A percentile compares a stretch with the other conserved stretches of the same genome.
Evolutionary conservation across 2,888 invertebrate species (phyloP).

Genomic region (Schizotus pectinicornis): DNA sequence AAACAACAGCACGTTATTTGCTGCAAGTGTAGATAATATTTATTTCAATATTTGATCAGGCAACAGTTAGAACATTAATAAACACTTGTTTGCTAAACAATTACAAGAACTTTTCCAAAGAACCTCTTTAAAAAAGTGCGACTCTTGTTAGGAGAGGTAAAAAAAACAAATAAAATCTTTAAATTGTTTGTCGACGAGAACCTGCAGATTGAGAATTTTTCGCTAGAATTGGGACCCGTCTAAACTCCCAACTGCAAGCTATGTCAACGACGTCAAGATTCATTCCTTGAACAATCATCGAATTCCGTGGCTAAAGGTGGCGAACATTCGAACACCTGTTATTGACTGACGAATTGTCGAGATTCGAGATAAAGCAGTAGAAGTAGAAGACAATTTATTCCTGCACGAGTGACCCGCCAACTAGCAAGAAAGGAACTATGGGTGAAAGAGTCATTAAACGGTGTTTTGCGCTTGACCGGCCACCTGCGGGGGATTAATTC

Average conservation of each 20-base stretch:
- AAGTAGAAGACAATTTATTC: background rate
- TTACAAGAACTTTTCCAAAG: background rate
- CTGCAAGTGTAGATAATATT: background rate
- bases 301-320: too few relatives aligned
- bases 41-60: constrained; percentile 3
- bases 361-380: background rate
- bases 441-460: constrained; percentile 4
- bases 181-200: too few relatives aligned
- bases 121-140: background rate
- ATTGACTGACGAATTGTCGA: too few relatives aligned
- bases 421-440: constrained; percentile 7
- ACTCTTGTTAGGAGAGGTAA: too few relatives aligned
- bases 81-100: background rate
- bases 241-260: background rate
- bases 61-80: background rate
- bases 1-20: background rate
- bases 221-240: too few relatives aligned
- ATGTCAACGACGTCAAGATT: background rate
- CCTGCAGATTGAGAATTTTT: too few relatives aligned
- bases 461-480: constrained; percentile 3
- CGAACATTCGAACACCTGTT: too few relatives aligned
- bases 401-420: background rate
- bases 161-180: too few relatives aligned
- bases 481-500: constrained; percentile 1
- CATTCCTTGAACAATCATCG: background rate